Conservation (phyloP, 2,888 invertebrate genomes). For the Lacanobia oleracea region DNA sequence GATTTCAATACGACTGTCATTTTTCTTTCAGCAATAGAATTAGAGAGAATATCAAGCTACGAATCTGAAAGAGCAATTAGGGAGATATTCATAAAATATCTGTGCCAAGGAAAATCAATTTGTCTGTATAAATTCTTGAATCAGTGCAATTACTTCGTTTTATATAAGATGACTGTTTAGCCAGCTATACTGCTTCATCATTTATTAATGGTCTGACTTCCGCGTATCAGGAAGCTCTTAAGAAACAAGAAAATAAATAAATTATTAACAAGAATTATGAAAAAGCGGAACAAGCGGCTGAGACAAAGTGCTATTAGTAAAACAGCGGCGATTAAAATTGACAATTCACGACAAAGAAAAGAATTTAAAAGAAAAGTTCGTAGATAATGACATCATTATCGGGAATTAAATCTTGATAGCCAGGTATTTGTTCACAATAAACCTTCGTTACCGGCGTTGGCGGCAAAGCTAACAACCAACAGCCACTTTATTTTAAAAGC, state of each 20-base stretch:
- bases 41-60: slow-evolving; percentile 46
- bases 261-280: slow-evolving; percentile 6
- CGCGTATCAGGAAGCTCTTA: slow-evolving; percentile 27
- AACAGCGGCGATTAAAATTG: slow-evolving; percentile 8
- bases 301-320: slow-evolving; percentile 10
- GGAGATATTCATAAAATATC: slow-evolving; percentile 59
- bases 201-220: slow-evolving; percentile 29
- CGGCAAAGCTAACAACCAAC: neutral
- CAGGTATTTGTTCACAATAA: slow-evolving; percentile 42
- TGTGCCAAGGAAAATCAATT: slow-evolving; percentile 51
- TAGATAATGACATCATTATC: slow-evolving; percentile 39
- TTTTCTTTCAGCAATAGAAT: slow-evolving; percentile 36
- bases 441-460: slow-evolving; percentile 9
- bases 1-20: slow-evolving; percentile 29
- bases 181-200: slow-evolving; percentile 33
- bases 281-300: neutral
- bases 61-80: slow-evolving; percentile 52
- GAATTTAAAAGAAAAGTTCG: slow-evolving; percentile 7
- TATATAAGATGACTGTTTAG: slow-evolving; percentile 48
- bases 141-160: slow-evolving; percentile 51
- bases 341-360: slow-evolving; percentile 4
- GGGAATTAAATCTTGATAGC: slow-evolving; percentile 23
- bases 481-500: slow-evolving; percentile 32
- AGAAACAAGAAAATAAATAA: slow-evolving; percentile 24
- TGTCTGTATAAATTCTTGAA: slow-evolving; percentile 52